A percentile compares a stretch with the other conserved stretches of the same genome.
Evolutionary conservation across 1,140 invertebrate genomes (phyloP).

Genomic region (Lepidotrigona ventralis): DNA sequence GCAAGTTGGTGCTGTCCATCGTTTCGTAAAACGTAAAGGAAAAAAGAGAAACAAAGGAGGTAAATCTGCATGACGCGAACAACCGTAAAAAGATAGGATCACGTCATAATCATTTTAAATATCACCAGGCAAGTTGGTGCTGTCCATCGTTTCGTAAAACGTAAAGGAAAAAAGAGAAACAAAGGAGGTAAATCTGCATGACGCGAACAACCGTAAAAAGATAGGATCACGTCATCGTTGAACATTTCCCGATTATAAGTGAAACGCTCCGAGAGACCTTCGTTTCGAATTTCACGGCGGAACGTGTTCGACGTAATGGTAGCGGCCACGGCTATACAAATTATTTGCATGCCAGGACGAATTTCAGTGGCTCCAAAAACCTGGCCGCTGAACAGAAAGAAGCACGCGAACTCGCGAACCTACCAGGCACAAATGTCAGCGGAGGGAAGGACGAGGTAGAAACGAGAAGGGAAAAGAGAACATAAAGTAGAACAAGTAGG

Average conservation of each 20-base stretch:
- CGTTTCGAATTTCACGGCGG: constrained; percentile 27
- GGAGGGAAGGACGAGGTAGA: neutral
- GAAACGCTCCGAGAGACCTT: constrained; percentile 26
- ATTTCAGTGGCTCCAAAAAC: constrained; percentile 54
- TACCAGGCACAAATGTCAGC: constrained; percentile 48
- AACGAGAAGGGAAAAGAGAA: neutral
- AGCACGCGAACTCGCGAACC: constrained; percentile 55
- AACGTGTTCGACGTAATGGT: neutral
- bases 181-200: neutral
- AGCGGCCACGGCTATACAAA: constrained; percentile 42
- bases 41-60: neutral
- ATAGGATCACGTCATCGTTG: neutral
- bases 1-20: neutral
- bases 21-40: no score
- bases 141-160: neutral
- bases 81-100: neutral
- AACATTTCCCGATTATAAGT: constrained; percentile 16
- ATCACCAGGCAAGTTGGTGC: neutral
- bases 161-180: neutral
- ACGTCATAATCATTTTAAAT: neutral
- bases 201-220: neutral
- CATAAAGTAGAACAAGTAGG: neutral
- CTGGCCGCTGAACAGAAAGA: constrained; percentile 46
- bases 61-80: neutral
- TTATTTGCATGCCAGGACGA: constrained; percentile 57